Conservation (phyloP, 2,797 vertebrate species). For the Champsocephalus gunnari region DNA sequence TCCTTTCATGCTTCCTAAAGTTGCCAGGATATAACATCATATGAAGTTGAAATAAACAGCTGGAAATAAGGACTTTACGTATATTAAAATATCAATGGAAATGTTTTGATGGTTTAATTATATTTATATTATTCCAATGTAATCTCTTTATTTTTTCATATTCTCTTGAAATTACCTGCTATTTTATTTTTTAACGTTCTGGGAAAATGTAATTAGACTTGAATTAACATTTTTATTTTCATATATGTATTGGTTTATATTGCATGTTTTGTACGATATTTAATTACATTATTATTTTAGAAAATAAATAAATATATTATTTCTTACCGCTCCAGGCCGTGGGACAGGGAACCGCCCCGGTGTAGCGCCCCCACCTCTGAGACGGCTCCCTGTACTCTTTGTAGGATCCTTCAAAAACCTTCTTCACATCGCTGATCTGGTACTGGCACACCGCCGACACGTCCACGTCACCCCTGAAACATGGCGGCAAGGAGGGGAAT, state of each 20-base stretch:
- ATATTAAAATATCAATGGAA: no score
- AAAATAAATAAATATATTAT: neutral
- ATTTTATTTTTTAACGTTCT: no score
- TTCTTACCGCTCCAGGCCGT: conserved; percentile 92
- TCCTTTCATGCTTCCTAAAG: conserved; percentile 3
- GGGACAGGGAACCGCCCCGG: conserved; percentile 89
- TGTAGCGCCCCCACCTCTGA: conserved; percentile 92
- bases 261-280: no score
- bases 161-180: no score
- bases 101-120: no score
- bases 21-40: conserved; percentile 7
- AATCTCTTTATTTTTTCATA: no score
- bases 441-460: conserved; percentile 95
- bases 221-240: no score
- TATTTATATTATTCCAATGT: no score
- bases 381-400: conserved; percentile 93
- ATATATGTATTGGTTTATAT: no score
- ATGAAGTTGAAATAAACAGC: neutral
- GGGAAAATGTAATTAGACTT: no score
- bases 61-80: no score
- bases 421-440: conserved; percentile 90
- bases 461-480: conserved; percentile 92
- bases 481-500: conserved; percentile 33
- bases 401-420: conserved; percentile 93
- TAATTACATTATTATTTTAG: no score